phyloP scores from a whole-genome alignment of 2,888 invertebrate genomes.

The Diarsia brunnea region DNA sequence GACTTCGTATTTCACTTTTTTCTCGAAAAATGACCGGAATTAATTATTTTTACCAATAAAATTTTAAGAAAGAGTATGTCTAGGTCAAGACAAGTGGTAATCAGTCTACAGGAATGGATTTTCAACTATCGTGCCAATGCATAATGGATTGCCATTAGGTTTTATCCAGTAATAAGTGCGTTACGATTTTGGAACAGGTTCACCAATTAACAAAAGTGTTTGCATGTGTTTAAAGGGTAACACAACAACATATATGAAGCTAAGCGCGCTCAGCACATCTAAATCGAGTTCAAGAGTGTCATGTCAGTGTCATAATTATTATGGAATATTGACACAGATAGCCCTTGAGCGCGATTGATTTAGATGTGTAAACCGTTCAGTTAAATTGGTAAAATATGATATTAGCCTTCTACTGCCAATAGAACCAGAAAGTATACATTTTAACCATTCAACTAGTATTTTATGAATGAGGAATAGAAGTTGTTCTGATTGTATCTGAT shows the following conservation, averaged over 20 bases:
- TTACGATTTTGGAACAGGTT: conserved; percentile 1
- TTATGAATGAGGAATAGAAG: too few species aligned
- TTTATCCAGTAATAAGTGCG: conserved; percentile 20
- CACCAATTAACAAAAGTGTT: not conserved
- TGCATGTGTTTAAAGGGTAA: not conserved
- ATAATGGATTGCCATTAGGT: conserved; percentile 27
- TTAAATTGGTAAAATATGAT: not conserved
- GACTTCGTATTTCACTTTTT: too few species aligned
- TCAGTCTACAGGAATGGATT: conserved; percentile 8
- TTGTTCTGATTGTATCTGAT: not conserved
- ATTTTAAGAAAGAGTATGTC: too few species aligned
- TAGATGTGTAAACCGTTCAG: not conserved
- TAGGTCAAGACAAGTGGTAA: not conserved
- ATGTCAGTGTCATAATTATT: not conserved
- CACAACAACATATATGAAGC: not conserved
- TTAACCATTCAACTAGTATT: not conserved
- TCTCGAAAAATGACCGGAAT: too few species aligned
- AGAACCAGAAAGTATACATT: not conserved
- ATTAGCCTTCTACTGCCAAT: not conserved
- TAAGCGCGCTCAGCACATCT: not conserved
- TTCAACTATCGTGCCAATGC: conserved; percentile 39
- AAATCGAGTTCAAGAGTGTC: too few species aligned
- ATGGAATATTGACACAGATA: not conserved
- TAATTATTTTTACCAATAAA: too few species aligned
- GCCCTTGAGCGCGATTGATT: not conserved